Conservation (phyloP, 2,113 vertebrate genomes). For the Herpetotheres cachinnans region DNA sequence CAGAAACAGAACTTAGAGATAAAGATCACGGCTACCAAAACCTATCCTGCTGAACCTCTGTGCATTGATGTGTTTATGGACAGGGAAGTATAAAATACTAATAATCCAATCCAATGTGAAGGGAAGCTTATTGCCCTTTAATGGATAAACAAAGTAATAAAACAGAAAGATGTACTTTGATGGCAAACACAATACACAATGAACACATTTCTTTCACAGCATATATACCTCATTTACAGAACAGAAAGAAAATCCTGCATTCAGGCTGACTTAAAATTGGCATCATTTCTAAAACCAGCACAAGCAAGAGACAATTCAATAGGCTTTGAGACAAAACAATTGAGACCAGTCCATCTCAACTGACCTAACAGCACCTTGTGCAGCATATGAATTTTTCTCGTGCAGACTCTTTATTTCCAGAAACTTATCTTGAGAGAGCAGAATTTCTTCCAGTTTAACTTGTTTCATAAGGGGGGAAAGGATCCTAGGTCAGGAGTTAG, state of each 20-base stretch:
- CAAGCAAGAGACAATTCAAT: neutral
- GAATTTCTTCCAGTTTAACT: neutral
- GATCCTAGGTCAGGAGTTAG: no score
- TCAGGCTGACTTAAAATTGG: neutral
- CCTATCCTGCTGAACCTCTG: neutral
- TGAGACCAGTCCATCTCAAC: neutral
- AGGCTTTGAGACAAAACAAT: neutral
- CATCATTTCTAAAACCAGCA: neutral
- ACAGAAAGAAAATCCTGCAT: neutral
- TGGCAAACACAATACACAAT: neutral
- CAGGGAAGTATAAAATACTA: neutral
- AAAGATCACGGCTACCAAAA: neutral
- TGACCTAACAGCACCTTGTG: neutral
- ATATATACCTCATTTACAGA: neutral
- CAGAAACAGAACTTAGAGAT: neutral
- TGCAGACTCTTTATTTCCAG: neutral
- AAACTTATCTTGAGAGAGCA: neutral
- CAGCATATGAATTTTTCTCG: neutral
- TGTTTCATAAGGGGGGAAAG: neutral
- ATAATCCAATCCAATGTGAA: neutral
- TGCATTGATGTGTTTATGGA: neutral
- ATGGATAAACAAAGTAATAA: slow-evolving; percentile 13
- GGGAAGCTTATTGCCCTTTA: neutral
- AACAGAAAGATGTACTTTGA: neutral
- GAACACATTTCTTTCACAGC: neutral